These are phyloP conservation scores for Platerodrilus igneus DNA, from an alignment of 2,888 invertebrate genomes.

Conservation along the genomic window DNA sequence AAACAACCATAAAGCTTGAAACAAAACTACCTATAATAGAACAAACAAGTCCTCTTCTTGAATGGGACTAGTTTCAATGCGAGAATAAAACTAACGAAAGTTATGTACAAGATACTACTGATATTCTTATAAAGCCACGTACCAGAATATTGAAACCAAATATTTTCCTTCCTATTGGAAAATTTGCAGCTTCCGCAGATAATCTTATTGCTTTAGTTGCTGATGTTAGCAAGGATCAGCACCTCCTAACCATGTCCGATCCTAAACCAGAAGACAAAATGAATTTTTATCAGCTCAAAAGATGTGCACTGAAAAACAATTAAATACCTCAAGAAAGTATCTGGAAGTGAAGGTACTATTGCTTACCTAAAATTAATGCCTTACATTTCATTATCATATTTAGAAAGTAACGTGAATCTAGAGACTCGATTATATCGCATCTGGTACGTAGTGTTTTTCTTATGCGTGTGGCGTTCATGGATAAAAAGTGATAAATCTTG, in stretches of 20 bases:
- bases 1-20: no score
- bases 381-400: constrained; percentile 4
- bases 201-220: constrained; percentile 10
- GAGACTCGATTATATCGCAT: constrained; percentile 5
- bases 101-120: constrained; percentile 18
- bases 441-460: constrained; percentile 9
- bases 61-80: constrained; percentile 16
- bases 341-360: constrained; percentile 9
- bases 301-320: constrained; percentile 17
- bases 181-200: constrained; percentile 7
- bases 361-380: constrained; percentile 12
- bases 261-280: constrained; percentile 23
- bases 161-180: constrained; percentile 13
- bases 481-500: not conserved
- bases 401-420: constrained; percentile 1
- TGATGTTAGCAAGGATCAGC: constrained; percentile 14
- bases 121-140: constrained; percentile 18
- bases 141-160: constrained; percentile 13
- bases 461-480: not conserved
- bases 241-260: constrained; percentile 13
- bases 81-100: no score
- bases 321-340: constrained; percentile 7
- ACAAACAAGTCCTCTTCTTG: no score
- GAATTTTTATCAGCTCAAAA: constrained; percentile 22
- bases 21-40: no score